These are phyloP conservation scores for Tetrax tetrax DNA, from an alignment of 2,113 vertebrate species.

Conservation along the genomic window DNA sequence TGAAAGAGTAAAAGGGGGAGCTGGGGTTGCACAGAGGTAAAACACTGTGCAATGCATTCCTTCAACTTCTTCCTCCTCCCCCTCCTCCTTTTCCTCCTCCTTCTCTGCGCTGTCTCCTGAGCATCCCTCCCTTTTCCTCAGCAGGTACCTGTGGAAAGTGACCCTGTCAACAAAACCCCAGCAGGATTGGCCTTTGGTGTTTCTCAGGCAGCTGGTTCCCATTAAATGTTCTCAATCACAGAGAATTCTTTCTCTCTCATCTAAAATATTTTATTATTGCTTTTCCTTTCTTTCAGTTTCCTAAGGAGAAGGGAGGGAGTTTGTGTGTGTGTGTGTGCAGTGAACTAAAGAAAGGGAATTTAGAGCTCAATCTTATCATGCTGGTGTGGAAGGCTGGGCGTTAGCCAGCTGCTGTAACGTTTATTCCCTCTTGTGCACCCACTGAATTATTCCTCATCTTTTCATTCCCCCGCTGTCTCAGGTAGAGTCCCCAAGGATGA, in stretches of 20 bases:
- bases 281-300: slow-evolving; percentile 46
- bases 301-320: slow-evolving; percentile 12
- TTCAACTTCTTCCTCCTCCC: slow-evolving; percentile 12
- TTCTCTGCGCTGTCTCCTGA: neutral
- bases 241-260: slow-evolving; percentile 50
- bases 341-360: slow-evolving; percentile 23
- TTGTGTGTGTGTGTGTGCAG: neutral
- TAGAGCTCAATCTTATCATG: neutral
- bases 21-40: neutral
- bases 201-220: slow-evolving; percentile 54
- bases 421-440: neutral
- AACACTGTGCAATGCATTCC: neutral
- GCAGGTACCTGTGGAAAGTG: slow-evolving; percentile 55
- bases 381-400: neutral
- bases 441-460: neutral
- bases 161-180: slow-evolving; percentile 49
- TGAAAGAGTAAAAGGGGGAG: neutral
- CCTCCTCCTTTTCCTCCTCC: neutral
- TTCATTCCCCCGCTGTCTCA: neutral
- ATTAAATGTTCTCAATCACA: slow-evolving; percentile 41
- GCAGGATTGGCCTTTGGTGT: slow-evolving; percentile 53
- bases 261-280: slow-evolving; percentile 59
- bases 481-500: neutral
- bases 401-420: neutral
- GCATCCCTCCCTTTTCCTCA: slow-evolving; percentile 49